Conservation (phyloP, 2,113 vertebrate genomes). For the Oxyruncus cristatus region DNA sequence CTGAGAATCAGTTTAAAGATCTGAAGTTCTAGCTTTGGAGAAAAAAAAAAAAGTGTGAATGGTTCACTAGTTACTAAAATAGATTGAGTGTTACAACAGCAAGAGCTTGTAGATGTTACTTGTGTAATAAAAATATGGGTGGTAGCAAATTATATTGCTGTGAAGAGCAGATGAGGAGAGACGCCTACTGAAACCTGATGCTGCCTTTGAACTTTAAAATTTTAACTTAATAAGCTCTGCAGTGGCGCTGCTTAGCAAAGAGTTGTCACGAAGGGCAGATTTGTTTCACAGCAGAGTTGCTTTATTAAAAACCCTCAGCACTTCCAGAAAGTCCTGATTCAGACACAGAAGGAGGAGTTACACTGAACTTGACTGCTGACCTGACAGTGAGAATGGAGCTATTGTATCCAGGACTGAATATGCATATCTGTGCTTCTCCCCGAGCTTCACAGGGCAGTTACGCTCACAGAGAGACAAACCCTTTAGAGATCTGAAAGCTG, state of each 20-base stretch:
- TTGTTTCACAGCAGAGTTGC: slow-evolving; percentile 26
- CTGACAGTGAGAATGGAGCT: slow-evolving; percentile 62
- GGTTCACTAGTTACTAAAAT: slow-evolving; percentile 27
- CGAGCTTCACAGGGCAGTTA: neutral
- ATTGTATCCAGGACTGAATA: slow-evolving; percentile 60
- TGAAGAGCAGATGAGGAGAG: slow-evolving; percentile 53
- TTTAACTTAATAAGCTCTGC: slow-evolving; percentile 39
- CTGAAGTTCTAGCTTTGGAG: neutral
- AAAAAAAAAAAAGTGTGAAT: neutral
- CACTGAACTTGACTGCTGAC: slow-evolving; percentile 65
- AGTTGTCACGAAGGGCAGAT: slow-evolving; percentile 43
- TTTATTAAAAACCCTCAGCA: slow-evolving; percentile 50
- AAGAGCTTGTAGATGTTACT: slow-evolving; percentile 7
- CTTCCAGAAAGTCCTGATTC: slow-evolving; percentile 57
- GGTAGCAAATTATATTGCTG: slow-evolving; percentile 40
- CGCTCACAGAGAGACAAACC: neutral
- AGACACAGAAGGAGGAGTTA: slow-evolving; percentile 58
- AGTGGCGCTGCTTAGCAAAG: neutral
- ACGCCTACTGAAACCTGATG: slow-evolving; percentile 54
- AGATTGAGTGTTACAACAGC: slow-evolving; percentile 13
- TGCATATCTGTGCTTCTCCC: slow-evolving; percentile 30
- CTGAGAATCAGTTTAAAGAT: neutral
- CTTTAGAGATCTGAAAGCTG: slow-evolving; percentile 12
- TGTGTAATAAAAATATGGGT: slow-evolving; percentile 38
- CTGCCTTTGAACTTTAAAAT: slow-evolving; percentile 64